Base-by-base conservation (phyloP, 2,113 vertebrate species). In the Sturnira hondurensis region DNA sequence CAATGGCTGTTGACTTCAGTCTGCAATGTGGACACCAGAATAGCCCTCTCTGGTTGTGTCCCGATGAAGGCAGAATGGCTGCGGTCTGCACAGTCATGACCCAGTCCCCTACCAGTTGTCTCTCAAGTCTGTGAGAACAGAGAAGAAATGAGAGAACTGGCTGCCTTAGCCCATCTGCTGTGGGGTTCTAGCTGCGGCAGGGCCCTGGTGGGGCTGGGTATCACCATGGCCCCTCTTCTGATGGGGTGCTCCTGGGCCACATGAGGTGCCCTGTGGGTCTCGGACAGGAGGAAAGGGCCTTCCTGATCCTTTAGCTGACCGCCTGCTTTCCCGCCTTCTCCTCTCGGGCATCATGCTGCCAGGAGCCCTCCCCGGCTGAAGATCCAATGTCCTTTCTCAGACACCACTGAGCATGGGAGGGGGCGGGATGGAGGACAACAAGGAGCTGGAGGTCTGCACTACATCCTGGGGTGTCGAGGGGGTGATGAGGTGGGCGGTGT, bases 41-140 rank as follows among this genome's bases (percentile, higher is more conserved):
- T 0, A 0, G 26, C 52, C 36, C 22, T 16, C 26, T 31, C 16
- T 0, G 7, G 67, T 11, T 8, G 50, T 24, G 52, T n/a, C 17
- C 52, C 31, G 17, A 0, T 2, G n/a, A 3, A 17, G 26, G 26
- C 5, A 11, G 6, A 9, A 56, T 0, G 14, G 61, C 47, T 8
- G 28, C 4, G 54, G 26, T 54, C 17, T 10, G 2, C 0, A 9
- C 47, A 22, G 20, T 26, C 63, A 45, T 36, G 20, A 14, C 47
- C 36, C 47, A n/a, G 61, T 4, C 19, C 20, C 54, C 68, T 19
- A 43, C 50, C 63, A 8, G 47, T 36, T 2, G 20, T 45, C 54
- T 38, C 91, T 38, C 41, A 43, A 52, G 76, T 3, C n/a, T 7
- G 2, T 4, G 0, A 5, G 47, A 20, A 16, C 24, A 47, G 71